Evolutionary conservation across 2,113 vertebrate species (phyloP).

Genomic region (Apus apus): DNA sequence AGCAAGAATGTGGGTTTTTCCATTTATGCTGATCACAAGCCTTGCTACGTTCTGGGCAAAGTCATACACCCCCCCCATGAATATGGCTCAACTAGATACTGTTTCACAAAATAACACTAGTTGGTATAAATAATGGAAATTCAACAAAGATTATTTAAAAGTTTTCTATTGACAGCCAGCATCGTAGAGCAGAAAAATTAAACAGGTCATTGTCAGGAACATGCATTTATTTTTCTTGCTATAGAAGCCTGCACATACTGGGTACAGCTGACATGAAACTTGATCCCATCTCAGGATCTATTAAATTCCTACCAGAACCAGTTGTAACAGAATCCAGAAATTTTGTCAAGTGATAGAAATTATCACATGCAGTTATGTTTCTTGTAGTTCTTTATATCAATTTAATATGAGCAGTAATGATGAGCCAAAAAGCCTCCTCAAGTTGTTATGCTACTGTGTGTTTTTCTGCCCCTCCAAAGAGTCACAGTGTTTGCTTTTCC

Average conservation of each 20-base stretch:
- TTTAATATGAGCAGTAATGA: neutral
- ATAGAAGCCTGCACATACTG: neutral
- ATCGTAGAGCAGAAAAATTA: neutral
- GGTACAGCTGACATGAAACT: neutral
- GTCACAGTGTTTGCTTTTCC: neutral
- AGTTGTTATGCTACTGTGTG: neutral
- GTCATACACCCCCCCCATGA: neutral
- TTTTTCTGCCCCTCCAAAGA: neutral
- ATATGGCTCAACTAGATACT: neutral
- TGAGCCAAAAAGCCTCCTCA: neutral
- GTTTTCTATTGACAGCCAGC: neutral
- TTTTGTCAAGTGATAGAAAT: neutral
- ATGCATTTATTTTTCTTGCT: neutral
- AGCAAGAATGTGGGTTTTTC: constrained; percentile 65
- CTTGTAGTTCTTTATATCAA: neutral
- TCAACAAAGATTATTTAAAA: neutral
- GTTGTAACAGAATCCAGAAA: neutral
- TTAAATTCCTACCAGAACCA: neutral
- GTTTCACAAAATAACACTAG: neutral
- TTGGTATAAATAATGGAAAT: neutral
- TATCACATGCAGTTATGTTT: neutral
- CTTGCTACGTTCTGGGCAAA: neutral
- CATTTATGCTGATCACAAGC: neutral
- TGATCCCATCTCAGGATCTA: neutral
- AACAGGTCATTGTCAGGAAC: neutral